Base-by-base conservation (phyloP, 37 sponge, comb jelly and placozoan species). In the Eunapius fragilis region DNA sequence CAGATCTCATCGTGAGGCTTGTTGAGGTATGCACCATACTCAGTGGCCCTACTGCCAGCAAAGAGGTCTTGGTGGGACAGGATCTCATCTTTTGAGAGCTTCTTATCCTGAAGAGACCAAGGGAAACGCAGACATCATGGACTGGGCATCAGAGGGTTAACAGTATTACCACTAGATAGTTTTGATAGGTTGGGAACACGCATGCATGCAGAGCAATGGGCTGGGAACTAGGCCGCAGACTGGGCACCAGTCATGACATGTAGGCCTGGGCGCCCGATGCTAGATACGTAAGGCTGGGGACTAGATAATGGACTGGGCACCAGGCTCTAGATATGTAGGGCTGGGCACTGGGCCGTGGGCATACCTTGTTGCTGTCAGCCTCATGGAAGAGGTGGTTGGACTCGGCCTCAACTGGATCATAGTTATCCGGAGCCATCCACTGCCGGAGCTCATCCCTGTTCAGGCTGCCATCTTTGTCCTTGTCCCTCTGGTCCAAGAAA, bases 41-140 rank as follows among this genome's bases (percentile, higher is more conserved):
- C 92, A 2, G 97, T 96, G 28, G 92, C 97, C 35, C 87, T 92
- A 37, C 97, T 97, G 17, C 97, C 97, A 3, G 90, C 97, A 84
- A 97, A 97, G 7, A 92, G 69, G 28, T 90, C 93, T 67, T 87
- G 82, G 33, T 94, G 87, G 22, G 90, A 69, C 25, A 97, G 68
- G 11, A 97, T 97, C 82, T 97, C 97, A 25, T 87, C 86, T 26
- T 80, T 82, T 50, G 80, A 83, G 76, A 96, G 81, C 35, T 78
- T 34, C 12, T 72, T 75, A 45, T 96, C 97, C 90, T 93, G 72
- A 7, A 7, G 30, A 7, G 41, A 9, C 3, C 41, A 41, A 41
- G 41, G 41, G 3, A 9, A 3, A 41, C 6, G 6, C 6, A 41
- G 6, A 6, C 6, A n/a, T n/a, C 3, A 41, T 41, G 41, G 41